Percentiles rank a stretch among this genome's conserved stretches.
Evolutionary conservation across 2,113 vertebrate genomes (phyloP).

Genomic region (Coturnix japonica): DNA sequence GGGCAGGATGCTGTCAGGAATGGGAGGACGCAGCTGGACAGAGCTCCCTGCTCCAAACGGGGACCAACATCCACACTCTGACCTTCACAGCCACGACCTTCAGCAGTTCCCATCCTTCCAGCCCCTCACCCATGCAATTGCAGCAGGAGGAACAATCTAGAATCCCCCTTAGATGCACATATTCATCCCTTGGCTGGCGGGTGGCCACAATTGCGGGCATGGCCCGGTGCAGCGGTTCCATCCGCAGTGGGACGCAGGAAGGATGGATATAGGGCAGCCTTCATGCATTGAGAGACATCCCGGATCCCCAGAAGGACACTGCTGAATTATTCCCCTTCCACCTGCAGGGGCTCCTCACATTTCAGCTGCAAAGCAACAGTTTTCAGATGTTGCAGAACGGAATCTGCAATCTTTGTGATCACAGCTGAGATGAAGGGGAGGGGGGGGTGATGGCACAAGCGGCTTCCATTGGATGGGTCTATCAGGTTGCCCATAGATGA

Average conservation of each 20-base stretch:
- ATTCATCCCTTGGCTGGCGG: neutral
- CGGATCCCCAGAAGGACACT: neutral
- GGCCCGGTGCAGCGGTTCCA: neutral
- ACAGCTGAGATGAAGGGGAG: neutral
- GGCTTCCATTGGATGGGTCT: neutral
- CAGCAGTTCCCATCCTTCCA: neutral
- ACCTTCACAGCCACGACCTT: constrained; percentile 63
- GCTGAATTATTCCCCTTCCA: neutral
- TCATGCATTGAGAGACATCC: neutral
- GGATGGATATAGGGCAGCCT: neutral
- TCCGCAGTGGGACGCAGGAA: fast-evolving
- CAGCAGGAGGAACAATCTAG: neutral
- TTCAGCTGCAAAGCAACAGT: constrained; percentile 51
- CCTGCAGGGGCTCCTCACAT: constrained; percentile 21
- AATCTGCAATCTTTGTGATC: neutral
- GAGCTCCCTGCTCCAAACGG: neutral
- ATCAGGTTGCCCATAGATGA: neutral
- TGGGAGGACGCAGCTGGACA: constrained; percentile 6
- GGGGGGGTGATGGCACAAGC: neutral
- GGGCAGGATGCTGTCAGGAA: constrained; percentile 44
- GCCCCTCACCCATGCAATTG: neutral
- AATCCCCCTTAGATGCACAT: neutral
- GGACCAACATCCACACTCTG: constrained; percentile 19
- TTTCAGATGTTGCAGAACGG: neutral
- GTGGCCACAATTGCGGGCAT: neutral